Evolutionary conservation across 2,113 vertebrate genomes (phyloP), one percentile per base, ranked within the genome.

Genomic region (Panurus biarmicus): DNA sequence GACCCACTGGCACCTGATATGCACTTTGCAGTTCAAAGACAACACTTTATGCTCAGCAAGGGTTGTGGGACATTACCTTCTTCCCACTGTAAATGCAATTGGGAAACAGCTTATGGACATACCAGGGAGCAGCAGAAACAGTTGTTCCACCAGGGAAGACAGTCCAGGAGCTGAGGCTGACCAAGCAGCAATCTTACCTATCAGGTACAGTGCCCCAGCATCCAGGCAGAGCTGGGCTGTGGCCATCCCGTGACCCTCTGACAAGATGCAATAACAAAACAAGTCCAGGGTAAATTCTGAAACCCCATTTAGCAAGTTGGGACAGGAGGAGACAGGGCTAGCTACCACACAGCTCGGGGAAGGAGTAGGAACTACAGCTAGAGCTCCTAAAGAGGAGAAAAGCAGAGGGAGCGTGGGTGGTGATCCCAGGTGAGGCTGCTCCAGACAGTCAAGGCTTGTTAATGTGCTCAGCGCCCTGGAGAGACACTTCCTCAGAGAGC

Each of bases 321-420:
- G 25, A 53, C 13, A 74, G 9, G 7, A 82, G 5, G 14, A 66
- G 16, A 38, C 2, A 35, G 9, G 6, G 5, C n/a, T 45, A 28
- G 12, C 12, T 48, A 14, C 14, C 5, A 36, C 7, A 19, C 4
- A 83, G 20, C 17, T 79, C 12, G 12, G 14, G 10, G 44, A 65
- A 60, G 3, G 5, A 53, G 7, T 0, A 25, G 7, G 3, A 83
- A 2, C 5, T 5, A 18, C 1, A 1, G 8, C 40, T 20, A 6
- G 8, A 60, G 23, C 22, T 40, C 21, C 47, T 69, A 18, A 70
- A 44, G 7, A 38, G 16, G 4, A 33, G 15, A 66, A 77, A 17
- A 56, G 35, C 14, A 53, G 38, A 44, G 11, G 4, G 8, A 9
- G 36, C 40, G 28, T 35, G 44, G 25, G 13, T 73, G 26, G 9